Evolutionary conservation across 2,888 invertebrate species (phyloP), one percentile per base, ranked within the genome.

Genomic region (Hermaeophaga mercurialis): DNA sequence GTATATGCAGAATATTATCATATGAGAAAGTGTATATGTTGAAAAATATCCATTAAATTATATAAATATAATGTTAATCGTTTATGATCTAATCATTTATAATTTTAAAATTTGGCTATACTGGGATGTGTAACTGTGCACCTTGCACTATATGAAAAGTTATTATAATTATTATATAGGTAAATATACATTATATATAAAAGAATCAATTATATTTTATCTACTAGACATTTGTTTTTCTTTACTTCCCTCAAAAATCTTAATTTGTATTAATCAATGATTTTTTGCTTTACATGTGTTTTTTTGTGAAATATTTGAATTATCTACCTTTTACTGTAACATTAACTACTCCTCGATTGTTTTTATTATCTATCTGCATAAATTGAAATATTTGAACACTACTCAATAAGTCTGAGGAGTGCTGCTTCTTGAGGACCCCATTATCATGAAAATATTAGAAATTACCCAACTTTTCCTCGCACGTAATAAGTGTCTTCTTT

Each of bases 71-170:
- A 71, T 71, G 68, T 72, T 74, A 73, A 70, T 71, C 70, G 69
- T 72, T 70, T 73, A 73, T 71, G 73, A 70, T 75, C 74, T 75
- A 75, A 75, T 76, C 74, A 72, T 71, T 70, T 70, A 71, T 74
- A 73, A 72, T 71, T 70, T 74, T 56, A 26, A 72, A 68, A 72
- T 59, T 62, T 67, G 66, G 68, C 64, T 64, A 62, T 60, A 64
- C 54, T 59, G 64, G 64, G 64, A 59, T 62, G 62, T 64, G 62
- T 63, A 63, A 53, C 56, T 49, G 63, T 63, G 63, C 60, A 57
- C 53, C 48, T 54, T 28, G 58, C 58, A 58, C 58, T 58, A 44
- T 58, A 58, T 58, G 49, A 54, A 54, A 31, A 54, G 49, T 57
- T 56, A 54, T 47, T 54, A 57, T 53, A 45, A 58, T 58, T 56